Conservation (phyloP, 2,113 vertebrate species). For the Siniperca knerii region DNA sequence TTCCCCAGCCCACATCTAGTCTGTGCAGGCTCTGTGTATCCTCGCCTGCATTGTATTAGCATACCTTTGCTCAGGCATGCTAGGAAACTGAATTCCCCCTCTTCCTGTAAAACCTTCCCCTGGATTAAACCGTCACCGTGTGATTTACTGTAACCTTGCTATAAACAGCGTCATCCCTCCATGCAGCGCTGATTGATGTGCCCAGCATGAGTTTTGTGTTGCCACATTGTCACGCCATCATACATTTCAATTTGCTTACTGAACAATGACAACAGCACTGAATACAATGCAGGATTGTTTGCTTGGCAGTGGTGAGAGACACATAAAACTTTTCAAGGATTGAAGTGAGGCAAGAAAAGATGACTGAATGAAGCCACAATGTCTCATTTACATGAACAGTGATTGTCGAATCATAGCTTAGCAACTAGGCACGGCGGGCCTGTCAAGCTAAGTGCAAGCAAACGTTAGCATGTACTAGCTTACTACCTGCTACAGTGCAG, state of each 20-base stretch:
- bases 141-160: slow-evolving; percentile 74
- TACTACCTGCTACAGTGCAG: too few species aligned
- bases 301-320: background rate
- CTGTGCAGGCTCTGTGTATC: slow-evolving; percentile 20
- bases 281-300: slow-evolving; percentile 10
- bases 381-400: background rate
- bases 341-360: background rate
- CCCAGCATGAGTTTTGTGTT: slow-evolving; percentile 44
- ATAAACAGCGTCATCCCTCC: slow-evolving; percentile 47
- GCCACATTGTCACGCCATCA: slow-evolving; percentile 51
- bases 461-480: background rate
- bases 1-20: background rate
- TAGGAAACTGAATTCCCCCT: slow-evolving; percentile 75
- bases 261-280: slow-evolving; percentile 29
- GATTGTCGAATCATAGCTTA: background rate
- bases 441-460: background rate
- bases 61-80: slow-evolving; percentile 65
- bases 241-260: slow-evolving; percentile 58
- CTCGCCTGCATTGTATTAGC: slow-evolving; percentile 66
- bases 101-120: slow-evolving; percentile 68
- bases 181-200: slow-evolving; percentile 52
- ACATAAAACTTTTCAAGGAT: background rate
- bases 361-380: background rate
- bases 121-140: slow-evolving; percentile 65
- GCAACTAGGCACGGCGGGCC: background rate